Evolutionary conservation across 2,113 vertebrate species (phyloP).

Genomic region (Holacanthus passer): DNA sequence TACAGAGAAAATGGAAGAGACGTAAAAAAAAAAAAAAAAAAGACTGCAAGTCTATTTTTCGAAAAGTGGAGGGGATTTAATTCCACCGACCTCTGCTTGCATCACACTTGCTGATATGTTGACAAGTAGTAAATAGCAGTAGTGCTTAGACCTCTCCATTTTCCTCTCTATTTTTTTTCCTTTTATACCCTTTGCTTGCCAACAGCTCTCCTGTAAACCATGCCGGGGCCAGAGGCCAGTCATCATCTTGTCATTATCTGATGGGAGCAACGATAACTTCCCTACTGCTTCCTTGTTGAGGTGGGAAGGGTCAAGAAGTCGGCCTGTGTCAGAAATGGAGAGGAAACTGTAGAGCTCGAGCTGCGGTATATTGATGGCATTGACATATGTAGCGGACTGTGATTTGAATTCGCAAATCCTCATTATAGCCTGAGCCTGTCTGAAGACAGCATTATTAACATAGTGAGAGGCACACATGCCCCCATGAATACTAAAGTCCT

Average conservation of each 20-base stretch:
- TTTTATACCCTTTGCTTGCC: slow-evolving; percentile 53
- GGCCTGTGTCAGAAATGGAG: slow-evolving; percentile 54
- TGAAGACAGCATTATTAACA: slow-evolving; percentile 81
- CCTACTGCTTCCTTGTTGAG: slow-evolving; percentile 59
- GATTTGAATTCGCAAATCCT: slow-evolving; percentile 80
- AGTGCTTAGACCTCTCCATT: slow-evolving; percentile 47
- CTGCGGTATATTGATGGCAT: slow-evolving; percentile 70
- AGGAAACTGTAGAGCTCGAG: slow-evolving; percentile 43
- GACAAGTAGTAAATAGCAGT: slow-evolving; percentile 53
- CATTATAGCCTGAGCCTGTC: slow-evolving; percentile 76
- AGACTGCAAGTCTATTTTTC: slow-evolving; percentile 34
- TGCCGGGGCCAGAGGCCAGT: slow-evolving; percentile 66
- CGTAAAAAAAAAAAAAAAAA: slow-evolving; percentile 8
- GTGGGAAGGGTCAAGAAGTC: slow-evolving; percentile 63
- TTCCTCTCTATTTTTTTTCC: slow-evolving; percentile 40
- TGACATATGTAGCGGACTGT: slow-evolving; percentile 78
- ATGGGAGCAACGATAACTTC: slow-evolving; percentile 67
- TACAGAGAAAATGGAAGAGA: slow-evolving; percentile 17
- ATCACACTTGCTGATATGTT: slow-evolving; percentile 59
- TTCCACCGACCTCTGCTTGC: slow-evolving; percentile 39
- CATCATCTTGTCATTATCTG: slow-evolving; percentile 77
- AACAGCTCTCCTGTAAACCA: slow-evolving; percentile 66
- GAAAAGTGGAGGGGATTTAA: slow-evolving; percentile 51
- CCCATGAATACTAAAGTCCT: slow-evolving; percentile 79
- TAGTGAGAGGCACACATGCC: slow-evolving; percentile 65